Conservation (phyloP, 2,888 invertebrate genomes). For the Cecidostiba fungosa region DNA sequence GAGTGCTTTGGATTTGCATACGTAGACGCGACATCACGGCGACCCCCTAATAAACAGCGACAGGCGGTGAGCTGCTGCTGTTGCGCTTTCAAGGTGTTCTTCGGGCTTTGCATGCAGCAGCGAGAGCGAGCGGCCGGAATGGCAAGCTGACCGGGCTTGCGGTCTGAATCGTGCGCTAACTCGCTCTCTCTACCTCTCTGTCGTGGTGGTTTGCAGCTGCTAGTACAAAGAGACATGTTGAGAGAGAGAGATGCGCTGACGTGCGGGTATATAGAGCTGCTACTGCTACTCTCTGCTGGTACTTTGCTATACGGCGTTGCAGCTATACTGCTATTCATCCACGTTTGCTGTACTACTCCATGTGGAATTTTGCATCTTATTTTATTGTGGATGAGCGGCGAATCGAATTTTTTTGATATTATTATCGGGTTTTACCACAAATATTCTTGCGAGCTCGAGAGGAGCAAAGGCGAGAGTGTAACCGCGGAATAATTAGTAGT, state of each 20-base stretch:
- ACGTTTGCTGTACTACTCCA: neutral
- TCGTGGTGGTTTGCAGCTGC: neutral
- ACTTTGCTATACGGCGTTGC: neutral
- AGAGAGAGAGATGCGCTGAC: slow-evolving; percentile 1
- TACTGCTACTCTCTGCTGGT: neutral
- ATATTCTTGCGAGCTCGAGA: too few relatives aligned
- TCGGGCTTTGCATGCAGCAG: slow-evolving; percentile 18
- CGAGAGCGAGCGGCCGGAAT: slow-evolving; percentile 1
- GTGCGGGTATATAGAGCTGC: neutral
- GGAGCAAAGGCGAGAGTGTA: too few relatives aligned
- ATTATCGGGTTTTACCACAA: too few relatives aligned
- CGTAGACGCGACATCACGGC: slow-evolving; percentile 35
- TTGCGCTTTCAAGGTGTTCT: slow-evolving; percentile 35
- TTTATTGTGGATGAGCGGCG: too few relatives aligned
- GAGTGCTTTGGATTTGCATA: slow-evolving; percentile 54
- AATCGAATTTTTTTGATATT: too few relatives aligned
- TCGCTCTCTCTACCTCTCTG: neutral
- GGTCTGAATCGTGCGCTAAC: slow-evolving; percentile 22
- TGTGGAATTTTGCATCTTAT: too few relatives aligned
- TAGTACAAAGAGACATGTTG: slow-evolving; percentile 39
- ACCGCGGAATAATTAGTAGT: too few relatives aligned
- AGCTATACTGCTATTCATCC: neutral
- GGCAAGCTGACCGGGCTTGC: slow-evolving; percentile 41
- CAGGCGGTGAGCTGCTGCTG: slow-evolving; percentile 20
- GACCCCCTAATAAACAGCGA: slow-evolving; percentile 55